These are phyloP conservation scores for Papilio aristodemus DNA, from an alignment of 1,140 invertebrate species.

Conservation along the genomic window DNA sequence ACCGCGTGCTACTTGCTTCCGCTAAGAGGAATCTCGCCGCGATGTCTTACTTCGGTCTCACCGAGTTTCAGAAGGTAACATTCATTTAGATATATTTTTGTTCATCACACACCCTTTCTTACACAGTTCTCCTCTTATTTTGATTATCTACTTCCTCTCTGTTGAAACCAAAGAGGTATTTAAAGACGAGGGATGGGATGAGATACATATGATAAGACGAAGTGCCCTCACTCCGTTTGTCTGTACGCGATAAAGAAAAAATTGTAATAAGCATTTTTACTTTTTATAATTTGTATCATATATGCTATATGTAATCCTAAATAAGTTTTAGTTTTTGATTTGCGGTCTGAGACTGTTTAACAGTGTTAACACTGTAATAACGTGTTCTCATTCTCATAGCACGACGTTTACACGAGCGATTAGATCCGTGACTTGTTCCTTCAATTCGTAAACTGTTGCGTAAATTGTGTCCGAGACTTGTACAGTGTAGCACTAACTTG, in stretches of 20 bases:
- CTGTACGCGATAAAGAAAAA: too few species aligned
- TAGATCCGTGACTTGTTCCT: conserved; percentile 24
- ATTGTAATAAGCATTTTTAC: too few species aligned
- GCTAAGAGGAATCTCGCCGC: conserved; percentile 96
- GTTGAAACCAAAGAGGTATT: too few species aligned
- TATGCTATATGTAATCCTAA: background rate
- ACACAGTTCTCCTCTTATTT: too few species aligned
- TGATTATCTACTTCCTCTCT: too few species aligned
- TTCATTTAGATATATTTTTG: too few species aligned
- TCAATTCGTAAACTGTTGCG: conserved; percentile 8
- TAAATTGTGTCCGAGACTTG: background rate
- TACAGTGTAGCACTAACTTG: conserved; percentile 12
- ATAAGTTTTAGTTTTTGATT: background rate
- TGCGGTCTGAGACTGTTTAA: background rate
- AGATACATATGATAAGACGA: too few species aligned
- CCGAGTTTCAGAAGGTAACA: conserved; percentile 95
- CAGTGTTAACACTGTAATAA: background rate
- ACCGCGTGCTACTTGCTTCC: conserved; percentile 94
- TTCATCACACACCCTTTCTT: too few species aligned
- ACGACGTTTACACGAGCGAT: background rate
- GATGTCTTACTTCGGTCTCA: conserved; percentile 98
- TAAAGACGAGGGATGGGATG: too few species aligned
- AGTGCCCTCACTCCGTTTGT: too few species aligned
- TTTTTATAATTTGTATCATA: background rate
- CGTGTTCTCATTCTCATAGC: background rate